Conservation (phyloP, 2,888 invertebrate species). For the Acleris sparsana region DNA sequence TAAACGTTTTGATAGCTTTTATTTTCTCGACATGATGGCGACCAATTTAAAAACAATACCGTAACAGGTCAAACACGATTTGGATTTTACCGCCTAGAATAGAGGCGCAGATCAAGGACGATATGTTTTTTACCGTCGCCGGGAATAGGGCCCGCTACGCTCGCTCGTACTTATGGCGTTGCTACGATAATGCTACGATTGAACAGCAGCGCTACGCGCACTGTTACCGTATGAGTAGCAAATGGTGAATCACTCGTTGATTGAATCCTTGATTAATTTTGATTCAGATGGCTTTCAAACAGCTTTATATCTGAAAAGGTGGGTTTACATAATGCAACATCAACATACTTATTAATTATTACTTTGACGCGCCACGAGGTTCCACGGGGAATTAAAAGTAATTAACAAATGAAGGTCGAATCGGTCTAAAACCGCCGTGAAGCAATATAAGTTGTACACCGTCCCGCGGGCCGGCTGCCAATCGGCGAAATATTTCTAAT, state of each 20-base stretch:
- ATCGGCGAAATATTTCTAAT: constrained; percentile 23
- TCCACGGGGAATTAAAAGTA: constrained; percentile 51
- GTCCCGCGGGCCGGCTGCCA: constrained; percentile 50
- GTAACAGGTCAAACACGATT: too few species aligned
- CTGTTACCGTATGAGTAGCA: background rate
- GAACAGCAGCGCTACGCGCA: background rate
- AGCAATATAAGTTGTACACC: constrained; percentile 59
- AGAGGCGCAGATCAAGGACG: too few species aligned
- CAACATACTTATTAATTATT: constrained; percentile 29
- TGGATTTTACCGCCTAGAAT: too few species aligned
- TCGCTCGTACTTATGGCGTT: background rate
- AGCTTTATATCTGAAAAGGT: background rate
- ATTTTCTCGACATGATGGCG: too few species aligned
- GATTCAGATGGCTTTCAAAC: background rate
- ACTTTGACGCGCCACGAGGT: constrained; percentile 40
- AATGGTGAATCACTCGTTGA: too few species aligned
- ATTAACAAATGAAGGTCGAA: constrained; percentile 61
- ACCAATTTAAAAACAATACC: too few species aligned
- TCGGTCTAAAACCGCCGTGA: constrained; percentile 52
- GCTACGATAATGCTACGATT: constrained; percentile 5
- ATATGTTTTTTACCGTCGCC: too few species aligned
- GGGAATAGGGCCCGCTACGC: too few species aligned
- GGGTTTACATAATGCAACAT: constrained; percentile 1
- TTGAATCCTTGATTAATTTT: too few species aligned
- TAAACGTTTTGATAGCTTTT: too few species aligned